Conservation (phyloP, 2,888 invertebrate genomes). For the Phymatocera aterrima region DNA sequence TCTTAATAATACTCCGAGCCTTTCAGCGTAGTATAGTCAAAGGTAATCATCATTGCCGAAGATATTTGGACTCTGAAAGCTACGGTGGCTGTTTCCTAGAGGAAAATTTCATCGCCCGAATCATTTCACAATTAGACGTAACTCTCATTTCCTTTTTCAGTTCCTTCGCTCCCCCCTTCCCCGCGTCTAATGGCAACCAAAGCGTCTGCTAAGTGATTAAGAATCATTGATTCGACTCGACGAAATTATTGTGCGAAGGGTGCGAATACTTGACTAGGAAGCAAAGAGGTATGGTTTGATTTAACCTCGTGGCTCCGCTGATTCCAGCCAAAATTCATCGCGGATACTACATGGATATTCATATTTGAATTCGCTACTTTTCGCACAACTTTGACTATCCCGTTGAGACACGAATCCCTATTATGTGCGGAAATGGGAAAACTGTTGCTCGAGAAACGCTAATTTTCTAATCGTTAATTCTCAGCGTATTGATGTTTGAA, state of each 20-base stretch:
- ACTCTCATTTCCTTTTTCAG: background rate
- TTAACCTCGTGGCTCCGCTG: too few species aligned
- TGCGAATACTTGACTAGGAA: background rate
- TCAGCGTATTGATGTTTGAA: too few species aligned
- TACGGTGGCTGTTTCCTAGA: too few species aligned
- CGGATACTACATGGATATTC: too few species aligned
- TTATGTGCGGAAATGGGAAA: too few species aligned
- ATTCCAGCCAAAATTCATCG: background rate
- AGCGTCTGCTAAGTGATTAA: background rate
- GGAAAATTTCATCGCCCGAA: background rate
- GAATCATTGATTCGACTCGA: slow-evolving; percentile 18
- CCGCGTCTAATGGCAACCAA: background rate
- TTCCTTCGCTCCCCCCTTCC: background rate
- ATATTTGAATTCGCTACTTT: too few species aligned
- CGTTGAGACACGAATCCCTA: too few species aligned
- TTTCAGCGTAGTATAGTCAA: too few species aligned
- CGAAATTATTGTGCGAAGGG: background rate
- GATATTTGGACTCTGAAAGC: background rate
- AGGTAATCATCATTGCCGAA: background rate
- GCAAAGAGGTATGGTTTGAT: background rate
- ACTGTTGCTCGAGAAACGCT: too few species aligned
- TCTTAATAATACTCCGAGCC: too few species aligned
- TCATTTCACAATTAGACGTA: background rate
- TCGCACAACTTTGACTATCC: too few species aligned
- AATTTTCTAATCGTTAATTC: too few species aligned